Evolutionary conservation across 2,888 invertebrate genomes (phyloP).

Genomic region (Eustalomyia histrio): DNA sequence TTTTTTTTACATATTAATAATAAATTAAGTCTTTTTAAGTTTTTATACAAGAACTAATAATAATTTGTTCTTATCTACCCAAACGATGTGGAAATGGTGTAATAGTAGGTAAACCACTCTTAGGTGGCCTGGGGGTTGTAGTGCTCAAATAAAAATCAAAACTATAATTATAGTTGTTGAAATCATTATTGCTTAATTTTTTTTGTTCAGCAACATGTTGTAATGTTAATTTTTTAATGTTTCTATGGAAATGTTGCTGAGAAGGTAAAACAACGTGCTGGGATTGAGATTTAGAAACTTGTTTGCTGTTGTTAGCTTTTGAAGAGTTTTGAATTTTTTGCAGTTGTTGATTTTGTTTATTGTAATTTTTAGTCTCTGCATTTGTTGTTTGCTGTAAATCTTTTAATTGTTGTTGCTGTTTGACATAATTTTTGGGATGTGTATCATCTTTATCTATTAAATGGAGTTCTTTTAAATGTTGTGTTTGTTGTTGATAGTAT

Average conservation of each 20-base stretch:
- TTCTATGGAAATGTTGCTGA: constrained; percentile 16
- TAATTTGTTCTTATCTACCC: constrained; percentile 21
- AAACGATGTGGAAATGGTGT: constrained; percentile 59
- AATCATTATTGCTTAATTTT: not conserved
- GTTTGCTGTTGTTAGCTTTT: not conserved
- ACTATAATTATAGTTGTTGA: constrained; percentile 19
- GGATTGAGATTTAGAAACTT: constrained; percentile 26
- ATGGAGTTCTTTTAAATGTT: not conserved
- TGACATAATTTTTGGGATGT: not conserved
- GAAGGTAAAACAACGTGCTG: constrained; percentile 21
- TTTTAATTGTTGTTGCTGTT: constrained; percentile 23
- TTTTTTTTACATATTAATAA: constrained; percentile 31
- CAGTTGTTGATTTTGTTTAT: constrained; percentile 2
- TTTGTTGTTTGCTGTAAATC: not conserved
- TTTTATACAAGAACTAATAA: not conserved
- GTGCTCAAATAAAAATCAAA: constrained; percentile 51
- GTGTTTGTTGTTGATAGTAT: constrained; percentile 34
- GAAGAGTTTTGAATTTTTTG: not conserved
- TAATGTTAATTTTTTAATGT: constrained; percentile 11
- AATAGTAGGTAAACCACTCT: constrained; percentile 58
- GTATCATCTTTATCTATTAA: not conserved
- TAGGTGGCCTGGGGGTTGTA: constrained; percentile 45
- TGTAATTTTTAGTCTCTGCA: not conserved
- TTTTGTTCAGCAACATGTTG: constrained; percentile 34
- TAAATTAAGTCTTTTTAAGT: constrained; percentile 58